These are phyloP conservation scores for Parascotia fuliginaria DNA, from an alignment of 2,888 invertebrate species.

Conservation along the genomic window DNA sequence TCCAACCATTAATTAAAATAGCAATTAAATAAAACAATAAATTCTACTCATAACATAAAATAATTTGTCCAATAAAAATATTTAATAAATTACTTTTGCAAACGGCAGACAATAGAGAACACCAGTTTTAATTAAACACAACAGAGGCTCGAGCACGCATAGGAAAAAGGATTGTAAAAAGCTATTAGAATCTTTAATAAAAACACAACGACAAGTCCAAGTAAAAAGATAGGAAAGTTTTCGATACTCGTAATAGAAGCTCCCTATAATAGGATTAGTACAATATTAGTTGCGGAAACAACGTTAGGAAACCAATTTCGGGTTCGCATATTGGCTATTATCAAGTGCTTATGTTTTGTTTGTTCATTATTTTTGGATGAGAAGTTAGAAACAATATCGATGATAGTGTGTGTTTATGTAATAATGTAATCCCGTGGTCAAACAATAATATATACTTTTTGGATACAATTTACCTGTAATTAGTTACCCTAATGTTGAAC, in stretches of 20 bases:
- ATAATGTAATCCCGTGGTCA: too few species aligned
- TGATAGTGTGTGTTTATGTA: not conserved
- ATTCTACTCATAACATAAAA: conserved; percentile 5
- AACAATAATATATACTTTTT: too few species aligned
- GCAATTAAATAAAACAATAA: conserved; percentile 12
- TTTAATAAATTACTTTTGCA: conserved; percentile 26
- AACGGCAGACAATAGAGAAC: conserved; percentile 12
- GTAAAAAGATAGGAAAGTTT: conserved; percentile 49
- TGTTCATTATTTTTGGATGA: conserved; percentile 43
- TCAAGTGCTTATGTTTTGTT: conserved; percentile 55
- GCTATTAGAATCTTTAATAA: conserved; percentile 42
- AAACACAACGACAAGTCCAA: conserved; percentile 34
- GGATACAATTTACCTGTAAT: too few species aligned
- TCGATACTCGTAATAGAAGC: conserved; percentile 56
- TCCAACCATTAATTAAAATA: conserved; percentile 4
- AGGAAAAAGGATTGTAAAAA: conserved; percentile 33
- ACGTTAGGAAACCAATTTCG: conserved; percentile 83
- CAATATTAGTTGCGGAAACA: conserved; percentile 80
- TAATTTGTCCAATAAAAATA: conserved; percentile 16
- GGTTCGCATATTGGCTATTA: conserved; percentile 84
- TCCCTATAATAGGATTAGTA: conserved; percentile 73
- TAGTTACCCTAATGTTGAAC: too few species aligned
- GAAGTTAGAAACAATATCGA: too few species aligned
- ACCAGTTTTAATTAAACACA: conserved; percentile 43
- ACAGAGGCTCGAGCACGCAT: conserved; percentile 26